Percentiles rank a stretch among this genome's conserved stretches.
phyloP scores from a whole-genome alignment of 2,888 invertebrate species.

The Sycophila texana region DNA sequence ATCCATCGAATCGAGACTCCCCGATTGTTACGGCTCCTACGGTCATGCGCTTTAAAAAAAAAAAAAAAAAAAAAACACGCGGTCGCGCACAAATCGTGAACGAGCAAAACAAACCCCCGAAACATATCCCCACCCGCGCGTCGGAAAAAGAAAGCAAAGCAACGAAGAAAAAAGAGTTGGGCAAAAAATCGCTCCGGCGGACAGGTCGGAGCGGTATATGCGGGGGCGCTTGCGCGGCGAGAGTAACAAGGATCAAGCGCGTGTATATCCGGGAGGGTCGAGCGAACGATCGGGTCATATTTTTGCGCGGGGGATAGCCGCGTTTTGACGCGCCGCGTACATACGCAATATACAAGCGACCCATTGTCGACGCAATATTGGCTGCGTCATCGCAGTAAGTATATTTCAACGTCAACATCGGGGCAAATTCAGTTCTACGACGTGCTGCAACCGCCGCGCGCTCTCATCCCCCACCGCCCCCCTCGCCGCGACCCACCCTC shows the following conservation, averaged over 20 bases:
- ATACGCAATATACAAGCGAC: neutral
- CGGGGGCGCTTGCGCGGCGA: neutral
- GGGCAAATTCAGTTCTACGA: constrained; percentile 46
- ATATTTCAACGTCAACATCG: constrained; percentile 48
- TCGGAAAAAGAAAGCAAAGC: neutral
- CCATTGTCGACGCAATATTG: constrained; percentile 46
- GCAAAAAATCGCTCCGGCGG: neutral
- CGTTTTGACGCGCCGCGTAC: constrained; percentile 19
- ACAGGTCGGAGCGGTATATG: neutral
- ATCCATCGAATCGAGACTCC: too few relatives aligned
- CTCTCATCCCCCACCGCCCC: too few relatives aligned
- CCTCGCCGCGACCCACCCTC: too few relatives aligned
- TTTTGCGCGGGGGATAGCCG: constrained; percentile 20
- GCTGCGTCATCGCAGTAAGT: constrained; percentile 46
- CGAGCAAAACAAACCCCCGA: too few relatives aligned
- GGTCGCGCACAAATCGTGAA: too few relatives aligned
- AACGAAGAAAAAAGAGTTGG: neutral
- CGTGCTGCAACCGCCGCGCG: constrained; percentile 14
- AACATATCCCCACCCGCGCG: neutral
- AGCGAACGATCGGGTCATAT: constrained; percentile 26
- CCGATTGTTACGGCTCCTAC: too few relatives aligned
- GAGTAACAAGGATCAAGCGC: constrained; percentile 4
- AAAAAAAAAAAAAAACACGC: too few relatives aligned
- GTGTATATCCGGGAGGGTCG: neutral
- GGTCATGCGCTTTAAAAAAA: too few relatives aligned